Evolutionary conservation across 2,888 invertebrate genomes (phyloP).

Genomic region (Cartodere bifasciata): DNA sequence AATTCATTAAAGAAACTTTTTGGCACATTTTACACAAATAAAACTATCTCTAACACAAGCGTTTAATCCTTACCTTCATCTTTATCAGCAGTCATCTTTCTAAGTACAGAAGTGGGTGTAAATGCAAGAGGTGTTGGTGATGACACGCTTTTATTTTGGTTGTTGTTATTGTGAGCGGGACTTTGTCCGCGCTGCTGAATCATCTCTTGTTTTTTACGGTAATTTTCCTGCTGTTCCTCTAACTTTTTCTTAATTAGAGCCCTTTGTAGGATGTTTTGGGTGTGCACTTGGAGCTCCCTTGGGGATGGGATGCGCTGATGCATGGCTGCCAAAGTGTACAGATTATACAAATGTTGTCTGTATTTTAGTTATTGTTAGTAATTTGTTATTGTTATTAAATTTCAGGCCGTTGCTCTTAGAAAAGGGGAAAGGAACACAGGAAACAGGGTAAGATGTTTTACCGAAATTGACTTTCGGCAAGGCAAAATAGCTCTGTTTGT

Average conservation of each 20-base stretch:
- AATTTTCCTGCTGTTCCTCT: slow-evolving; percentile 79
- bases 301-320: slow-evolving; percentile 69
- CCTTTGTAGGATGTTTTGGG: slow-evolving; percentile 76
- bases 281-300: slow-evolving; percentile 71
- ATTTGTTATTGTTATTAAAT: too few relatives aligned
- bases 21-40: too few relatives aligned
- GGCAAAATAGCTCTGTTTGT: too few relatives aligned
- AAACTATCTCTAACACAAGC: slow-evolving; percentile 8
- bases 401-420: too few relatives aligned
- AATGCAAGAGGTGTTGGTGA: slow-evolving; percentile 69
- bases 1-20: too few relatives aligned
- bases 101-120: slow-evolving; percentile 85
- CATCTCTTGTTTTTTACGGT: slow-evolving; percentile 63
- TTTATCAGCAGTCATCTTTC: slow-evolving; percentile 89
- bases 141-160: slow-evolving; percentile 34
- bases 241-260: slow-evolving; percentile 80
- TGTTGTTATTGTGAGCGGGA: slow-evolving; percentile 18
- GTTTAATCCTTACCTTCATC: slow-evolving; percentile 41
- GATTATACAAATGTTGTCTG: slow-evolving; percentile 1
- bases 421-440: too few relatives aligned
- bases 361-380: too few relatives aligned
- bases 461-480: too few relatives aligned
- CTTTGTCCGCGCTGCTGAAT: slow-evolving; percentile 24
- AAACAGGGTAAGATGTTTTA: too few relatives aligned
- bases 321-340: slow-evolving; percentile 43